A percentile compares a stretch with the other conserved stretches of the same genome.
These are phyloP conservation scores for Brachylomia viminalis DNA, from an alignment of 2,888 invertebrate species.

Conservation along the genomic window DNA sequence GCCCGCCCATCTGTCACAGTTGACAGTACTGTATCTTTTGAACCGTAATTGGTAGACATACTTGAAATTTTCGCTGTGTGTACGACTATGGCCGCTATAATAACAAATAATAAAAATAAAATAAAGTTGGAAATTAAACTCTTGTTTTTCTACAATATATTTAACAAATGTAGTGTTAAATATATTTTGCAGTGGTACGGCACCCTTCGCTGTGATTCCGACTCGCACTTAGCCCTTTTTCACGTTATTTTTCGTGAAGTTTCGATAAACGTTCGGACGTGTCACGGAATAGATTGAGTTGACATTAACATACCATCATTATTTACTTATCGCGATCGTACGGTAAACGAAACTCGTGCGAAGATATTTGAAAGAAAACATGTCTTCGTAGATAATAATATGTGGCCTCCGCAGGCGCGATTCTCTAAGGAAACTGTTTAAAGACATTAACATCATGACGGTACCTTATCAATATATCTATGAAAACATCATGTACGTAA, in stretches of 20 bases:
- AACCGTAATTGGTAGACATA: neutral
- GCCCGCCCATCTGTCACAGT: neutral
- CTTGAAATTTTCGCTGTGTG: neutral
- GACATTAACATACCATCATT: constrained; percentile 42
- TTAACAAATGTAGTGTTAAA: no score
- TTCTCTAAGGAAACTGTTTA: no score
- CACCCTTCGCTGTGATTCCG: neutral
- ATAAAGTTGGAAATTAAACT: neutral
- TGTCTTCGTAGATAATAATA: neutral
- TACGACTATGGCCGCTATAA: neutral
- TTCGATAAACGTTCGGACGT: constrained; percentile 55
- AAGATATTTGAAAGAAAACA: neutral
- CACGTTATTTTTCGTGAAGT: constrained; percentile 31
- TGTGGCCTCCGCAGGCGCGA: no score
- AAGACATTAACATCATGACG: no score
- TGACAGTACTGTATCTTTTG: no score
- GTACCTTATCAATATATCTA: no score
- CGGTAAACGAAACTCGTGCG: constrained; percentile 22
- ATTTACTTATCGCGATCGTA: constrained; percentile 43
- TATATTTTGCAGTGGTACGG: neutral
- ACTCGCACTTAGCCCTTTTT: neutral
- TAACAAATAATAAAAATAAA: neutral
- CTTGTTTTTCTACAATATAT: neutral
- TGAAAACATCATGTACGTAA: no score
- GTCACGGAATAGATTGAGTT: constrained; percentile 53